phyloP scores from a whole-genome alignment of 2,113 vertebrate species.

The Cheilinus undulatus region DNA sequence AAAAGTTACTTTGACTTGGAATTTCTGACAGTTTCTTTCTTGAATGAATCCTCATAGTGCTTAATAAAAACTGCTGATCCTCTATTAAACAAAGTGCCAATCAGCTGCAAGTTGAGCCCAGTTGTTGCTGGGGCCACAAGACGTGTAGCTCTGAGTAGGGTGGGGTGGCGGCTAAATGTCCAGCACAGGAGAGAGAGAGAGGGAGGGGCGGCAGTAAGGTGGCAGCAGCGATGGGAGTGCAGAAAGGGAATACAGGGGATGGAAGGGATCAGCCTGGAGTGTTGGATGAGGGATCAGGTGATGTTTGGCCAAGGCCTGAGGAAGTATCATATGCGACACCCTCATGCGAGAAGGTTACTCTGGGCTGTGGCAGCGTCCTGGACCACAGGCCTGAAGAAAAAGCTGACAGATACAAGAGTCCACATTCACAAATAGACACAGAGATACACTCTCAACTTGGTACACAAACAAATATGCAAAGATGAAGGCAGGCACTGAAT shows the following conservation, averaged over 20 bases:
- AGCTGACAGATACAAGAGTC: slow-evolving; percentile 51
- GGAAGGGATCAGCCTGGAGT: slow-evolving; percentile 61
- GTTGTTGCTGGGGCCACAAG: slow-evolving; percentile 63
- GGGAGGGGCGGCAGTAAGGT: slow-evolving; percentile 28
- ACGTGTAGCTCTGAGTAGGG: slow-evolving; percentile 39
- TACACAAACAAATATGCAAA: slow-evolving; percentile 37
- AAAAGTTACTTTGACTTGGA: too few species aligned
- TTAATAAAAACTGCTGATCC: not conserved
- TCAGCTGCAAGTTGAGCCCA: slow-evolving; percentile 81
- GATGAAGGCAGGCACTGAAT: slow-evolving; percentile 27
- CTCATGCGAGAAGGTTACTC: slow-evolving; percentile 81
- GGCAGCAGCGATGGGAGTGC: slow-evolving; percentile 23
- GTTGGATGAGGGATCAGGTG: slow-evolving; percentile 75
- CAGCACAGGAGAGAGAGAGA: slow-evolving; percentile 45
- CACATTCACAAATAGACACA: slow-evolving; percentile 7
- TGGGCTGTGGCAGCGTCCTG: slow-evolving; percentile 56
- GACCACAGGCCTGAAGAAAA: slow-evolving; percentile 66
- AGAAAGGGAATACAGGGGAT: slow-evolving; percentile 63
- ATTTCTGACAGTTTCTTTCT: not conserved
- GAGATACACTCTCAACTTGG: slow-evolving; percentile 15
- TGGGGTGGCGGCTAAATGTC: slow-evolving; percentile 50
- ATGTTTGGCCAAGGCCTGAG: slow-evolving; percentile 80
- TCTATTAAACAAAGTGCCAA: slow-evolving; percentile 58
- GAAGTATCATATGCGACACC: slow-evolving; percentile 84
- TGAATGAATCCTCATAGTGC: not conserved